These are phyloP conservation scores for Entomobrya proxima DNA, from an alignment of 2,888 invertebrate genomes.

Conservation along the genomic window DNA sequence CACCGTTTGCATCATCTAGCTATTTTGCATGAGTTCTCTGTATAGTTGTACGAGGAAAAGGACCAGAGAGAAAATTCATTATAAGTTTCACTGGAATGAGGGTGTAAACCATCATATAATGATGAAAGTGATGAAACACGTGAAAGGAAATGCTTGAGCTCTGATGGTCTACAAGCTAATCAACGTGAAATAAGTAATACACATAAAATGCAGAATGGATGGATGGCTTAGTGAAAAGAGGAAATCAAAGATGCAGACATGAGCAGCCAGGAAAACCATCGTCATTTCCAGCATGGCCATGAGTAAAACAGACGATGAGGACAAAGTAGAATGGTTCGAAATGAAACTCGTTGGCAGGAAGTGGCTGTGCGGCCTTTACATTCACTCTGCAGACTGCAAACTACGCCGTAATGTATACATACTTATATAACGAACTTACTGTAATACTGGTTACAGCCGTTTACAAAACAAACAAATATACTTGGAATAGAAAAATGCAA, in stretches of 20 bases:
- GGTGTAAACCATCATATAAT: no score
- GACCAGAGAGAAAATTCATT: conserved; percentile 7
- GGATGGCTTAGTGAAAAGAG: not conserved
- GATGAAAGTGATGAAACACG: no score
- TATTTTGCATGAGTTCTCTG: not conserved
- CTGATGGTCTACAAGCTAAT: conserved; percentile 12
- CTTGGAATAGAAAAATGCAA: no score
- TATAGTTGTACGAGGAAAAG: not conserved
- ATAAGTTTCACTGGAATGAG: not conserved
- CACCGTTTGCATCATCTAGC: not conserved
- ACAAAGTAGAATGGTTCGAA: no score
- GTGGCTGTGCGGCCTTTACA: not conserved
- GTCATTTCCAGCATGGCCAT: not conserved
- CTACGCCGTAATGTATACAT: not conserved
- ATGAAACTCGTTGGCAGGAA: conserved; percentile 8
- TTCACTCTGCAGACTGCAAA: not conserved
- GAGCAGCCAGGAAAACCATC: not conserved
- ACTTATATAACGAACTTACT: no score
- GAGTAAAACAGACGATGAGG: not conserved
- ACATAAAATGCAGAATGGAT: not conserved
- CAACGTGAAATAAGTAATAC: not conserved
- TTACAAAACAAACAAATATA: no score
- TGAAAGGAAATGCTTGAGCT: conserved; percentile 18
- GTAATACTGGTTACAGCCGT: no score
- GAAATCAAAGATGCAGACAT: not conserved